These are phyloP conservation scores for Liodrosophila aerea DNA, from an alignment of 2,888 invertebrate species.

Conservation along the genomic window DNA sequence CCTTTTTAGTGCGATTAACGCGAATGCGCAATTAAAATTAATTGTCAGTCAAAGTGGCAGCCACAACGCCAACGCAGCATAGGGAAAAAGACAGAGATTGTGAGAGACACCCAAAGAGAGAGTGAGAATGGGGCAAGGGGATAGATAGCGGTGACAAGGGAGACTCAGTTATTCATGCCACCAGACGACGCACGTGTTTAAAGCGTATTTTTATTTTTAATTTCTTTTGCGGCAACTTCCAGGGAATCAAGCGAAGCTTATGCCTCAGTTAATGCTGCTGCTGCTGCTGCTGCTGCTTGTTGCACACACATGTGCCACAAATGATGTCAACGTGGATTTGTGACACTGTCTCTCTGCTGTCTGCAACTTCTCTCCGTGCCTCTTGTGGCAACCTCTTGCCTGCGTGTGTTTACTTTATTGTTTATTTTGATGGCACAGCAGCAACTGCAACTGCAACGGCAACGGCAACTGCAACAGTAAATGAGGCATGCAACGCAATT, in stretches of 20 bases:
- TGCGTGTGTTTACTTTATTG: slow-evolving; percentile 15
- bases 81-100: too few species aligned
- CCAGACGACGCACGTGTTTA: slow-evolving; percentile 62
- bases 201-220: slow-evolving; percentile 65
- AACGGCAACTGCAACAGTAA: slow-evolving; percentile 21
- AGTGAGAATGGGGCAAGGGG: neutral
- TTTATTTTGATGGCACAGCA: slow-evolving; percentile 24
- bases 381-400: neutral
- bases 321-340: slow-evolving; percentile 72
- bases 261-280: slow-evolving; percentile 22
- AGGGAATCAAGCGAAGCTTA: slow-evolving; percentile 41
- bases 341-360: slow-evolving; percentile 19
- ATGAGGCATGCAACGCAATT: slow-evolving; percentile 58
- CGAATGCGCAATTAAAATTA: slow-evolving; percentile 77
- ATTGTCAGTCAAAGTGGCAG: slow-evolving; percentile 73
- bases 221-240: slow-evolving; percentile 43
- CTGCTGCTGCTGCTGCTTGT: slow-evolving; percentile 15
- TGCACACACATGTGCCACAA: slow-evolving; percentile 67
- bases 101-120: neutral
- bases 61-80: slow-evolving; percentile 37
- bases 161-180: slow-evolving; percentile 8
- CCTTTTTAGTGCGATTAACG: slow-evolving; percentile 69
- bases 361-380: neutral
- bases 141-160: too few species aligned
- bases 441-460: slow-evolving; percentile 9